Percentiles rank a stretch among this genome's conserved stretches.
Evolutionary conservation across 2,113 vertebrate genomes (phyloP).

Genomic region (Dromaius novaehollandiae): DNA sequence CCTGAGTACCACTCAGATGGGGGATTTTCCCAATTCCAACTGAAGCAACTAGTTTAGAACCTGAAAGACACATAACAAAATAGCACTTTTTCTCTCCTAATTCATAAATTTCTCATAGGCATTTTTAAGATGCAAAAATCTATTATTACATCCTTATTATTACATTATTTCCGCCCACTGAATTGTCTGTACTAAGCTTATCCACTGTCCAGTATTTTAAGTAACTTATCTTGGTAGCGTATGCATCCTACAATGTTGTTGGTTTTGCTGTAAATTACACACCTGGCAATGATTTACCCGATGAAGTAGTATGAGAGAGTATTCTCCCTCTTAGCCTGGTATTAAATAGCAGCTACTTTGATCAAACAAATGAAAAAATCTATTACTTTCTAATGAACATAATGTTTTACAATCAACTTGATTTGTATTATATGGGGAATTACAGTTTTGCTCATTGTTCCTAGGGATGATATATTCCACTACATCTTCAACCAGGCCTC

Average conservation of each 20-base stretch:
- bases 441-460: slow-evolving; percentile 38
- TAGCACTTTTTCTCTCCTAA: background rate
- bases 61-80: background rate
- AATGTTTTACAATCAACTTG: slow-evolving; percentile 47
- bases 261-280: background rate
- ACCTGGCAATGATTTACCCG: background rate
- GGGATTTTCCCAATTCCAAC: background rate
- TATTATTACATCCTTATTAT: background rate
- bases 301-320: background rate
- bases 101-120: background rate
- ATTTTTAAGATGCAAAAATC: background rate
- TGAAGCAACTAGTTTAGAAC: background rate
- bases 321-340: slow-evolving; percentile 5
- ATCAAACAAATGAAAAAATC: slow-evolving; percentile 30
- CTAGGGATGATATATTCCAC: slow-evolving; percentile 9
- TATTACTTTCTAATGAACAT: slow-evolving; percentile 52
- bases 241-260: background rate
- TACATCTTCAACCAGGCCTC: background rate
- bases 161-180: background rate
- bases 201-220: background rate
- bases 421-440: slow-evolving; percentile 49
- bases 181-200: background rate
- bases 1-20: background rate
- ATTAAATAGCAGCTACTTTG: slow-evolving; percentile 53
- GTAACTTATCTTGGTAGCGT: background rate